Percentiles rank a stretch among this genome's conserved stretches.
Conservation (phyloP, 2,113 vertebrate genomes). For the Tetrao urogallus region DNA sequence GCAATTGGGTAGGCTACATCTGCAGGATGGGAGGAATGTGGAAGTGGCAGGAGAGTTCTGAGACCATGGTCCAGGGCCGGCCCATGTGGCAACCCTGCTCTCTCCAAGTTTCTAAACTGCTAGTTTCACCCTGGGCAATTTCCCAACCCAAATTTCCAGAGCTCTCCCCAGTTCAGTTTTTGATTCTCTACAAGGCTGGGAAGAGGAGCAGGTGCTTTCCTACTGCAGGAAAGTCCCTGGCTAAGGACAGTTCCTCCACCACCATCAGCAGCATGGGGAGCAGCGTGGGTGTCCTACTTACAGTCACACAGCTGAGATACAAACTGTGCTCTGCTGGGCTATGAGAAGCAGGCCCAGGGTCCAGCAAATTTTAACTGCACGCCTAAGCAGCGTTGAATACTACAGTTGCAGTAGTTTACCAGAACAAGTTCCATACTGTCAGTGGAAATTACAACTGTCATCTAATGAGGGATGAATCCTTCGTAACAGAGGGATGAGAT, state of each 20-base stretch:
- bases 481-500: not conserved
- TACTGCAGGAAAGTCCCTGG: not conserved
- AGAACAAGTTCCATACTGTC: not conserved
- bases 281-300: not conserved
- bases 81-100: accelerated
- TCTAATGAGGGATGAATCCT: not conserved
- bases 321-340: not conserved
- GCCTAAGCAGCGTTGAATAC: not conserved
- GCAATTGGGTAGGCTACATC: not conserved
- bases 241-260: not conserved
- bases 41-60: not conserved
- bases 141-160: not conserved
- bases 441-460: not conserved
- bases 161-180: not conserved
- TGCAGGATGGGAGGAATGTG: not conserved
- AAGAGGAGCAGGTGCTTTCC: not conserved
- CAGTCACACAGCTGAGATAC: not conserved
- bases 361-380: not conserved
- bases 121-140: not conserved
- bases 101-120: not conserved
- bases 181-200: not conserved
- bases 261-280: not conserved
- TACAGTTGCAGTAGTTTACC: not conserved
- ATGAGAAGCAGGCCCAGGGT: not conserved
- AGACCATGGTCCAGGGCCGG: not conserved